phyloP scores from a whole-genome alignment of 2,797 vertebrate species.

The Hafferia zeledoni region DNA sequence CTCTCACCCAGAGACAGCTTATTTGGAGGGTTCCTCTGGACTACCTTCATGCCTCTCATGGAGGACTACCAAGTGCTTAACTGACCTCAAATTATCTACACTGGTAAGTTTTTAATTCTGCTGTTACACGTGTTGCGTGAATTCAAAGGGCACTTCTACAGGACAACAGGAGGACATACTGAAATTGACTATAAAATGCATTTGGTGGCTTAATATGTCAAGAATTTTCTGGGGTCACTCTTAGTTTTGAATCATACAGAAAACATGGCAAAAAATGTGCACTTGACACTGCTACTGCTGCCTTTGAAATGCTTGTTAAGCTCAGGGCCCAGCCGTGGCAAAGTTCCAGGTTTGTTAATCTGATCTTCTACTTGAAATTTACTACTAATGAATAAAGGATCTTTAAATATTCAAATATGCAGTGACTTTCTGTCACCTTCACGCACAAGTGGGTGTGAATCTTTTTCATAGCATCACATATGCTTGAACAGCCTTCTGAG shows the following conservation, averaged over 20 bases:
- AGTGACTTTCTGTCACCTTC: not conserved
- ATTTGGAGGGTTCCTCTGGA: not conserved
- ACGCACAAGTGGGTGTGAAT: not conserved
- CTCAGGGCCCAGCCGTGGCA: not conserved
- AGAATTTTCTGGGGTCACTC: not conserved
- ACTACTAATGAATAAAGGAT: not conserved
- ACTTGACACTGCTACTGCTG: not conserved
- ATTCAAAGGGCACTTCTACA: not conserved
- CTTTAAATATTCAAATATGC: not conserved
- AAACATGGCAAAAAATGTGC: not conserved
- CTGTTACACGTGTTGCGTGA: not conserved
- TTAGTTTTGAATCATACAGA: not conserved
- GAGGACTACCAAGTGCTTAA: not conserved
- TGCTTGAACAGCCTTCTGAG: not conserved
- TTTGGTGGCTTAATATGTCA: not conserved
- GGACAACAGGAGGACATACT: not conserved
- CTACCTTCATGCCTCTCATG: accelerated
- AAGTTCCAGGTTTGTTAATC: not conserved
- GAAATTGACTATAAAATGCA: not conserved
- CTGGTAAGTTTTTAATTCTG: not conserved
- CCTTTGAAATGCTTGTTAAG: not conserved
- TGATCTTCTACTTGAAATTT: not conserved
- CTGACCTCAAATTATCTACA: not conserved
- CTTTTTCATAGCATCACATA: not conserved
- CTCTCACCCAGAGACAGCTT: not conserved